Percentiles rank a stretch among this genome's conserved stretches.
These are phyloP conservation scores for Columba janthina DNA, from an alignment of 2,113 vertebrate genomes.

Conservation along the genomic window DNA sequence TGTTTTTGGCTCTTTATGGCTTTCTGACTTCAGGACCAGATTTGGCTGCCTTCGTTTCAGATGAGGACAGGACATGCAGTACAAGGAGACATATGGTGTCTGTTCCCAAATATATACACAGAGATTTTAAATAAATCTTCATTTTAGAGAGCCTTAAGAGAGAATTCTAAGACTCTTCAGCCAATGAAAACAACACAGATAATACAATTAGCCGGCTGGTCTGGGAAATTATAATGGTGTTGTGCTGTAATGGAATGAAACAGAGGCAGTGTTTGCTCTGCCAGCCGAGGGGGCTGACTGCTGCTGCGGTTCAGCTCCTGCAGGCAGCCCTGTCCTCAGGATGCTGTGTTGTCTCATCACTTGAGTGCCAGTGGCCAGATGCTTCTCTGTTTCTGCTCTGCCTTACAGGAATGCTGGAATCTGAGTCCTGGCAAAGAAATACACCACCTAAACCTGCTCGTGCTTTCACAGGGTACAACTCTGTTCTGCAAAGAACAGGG, in stretches of 20 bases:
- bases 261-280: not conserved
- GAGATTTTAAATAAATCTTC: not conserved
- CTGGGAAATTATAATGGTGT: not conserved
- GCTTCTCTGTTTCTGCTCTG: not conserved
- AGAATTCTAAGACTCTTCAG: not conserved
- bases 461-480: not conserved
- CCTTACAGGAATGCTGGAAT: not conserved
- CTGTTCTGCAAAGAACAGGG: not conserved
- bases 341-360: not conserved
- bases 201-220: not conserved
- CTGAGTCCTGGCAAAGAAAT: not conserved
- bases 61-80: not conserved
- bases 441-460: not conserved
- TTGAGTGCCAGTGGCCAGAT: rapidly evolving
- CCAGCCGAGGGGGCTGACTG: not conserved
- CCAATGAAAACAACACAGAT: not conserved
- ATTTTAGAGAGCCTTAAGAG: not conserved
- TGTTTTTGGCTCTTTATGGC: not conserved
- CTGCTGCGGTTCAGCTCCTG: not conserved
- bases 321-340: not conserved
- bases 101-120: not conserved
- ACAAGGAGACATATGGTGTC: not conserved
- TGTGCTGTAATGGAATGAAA: not conserved
- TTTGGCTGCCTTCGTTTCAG: not conserved
- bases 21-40: not conserved